phyloP scores from a whole-genome alignment of 2,888 invertebrate genomes.

The Notodonta dromedarius region DNA sequence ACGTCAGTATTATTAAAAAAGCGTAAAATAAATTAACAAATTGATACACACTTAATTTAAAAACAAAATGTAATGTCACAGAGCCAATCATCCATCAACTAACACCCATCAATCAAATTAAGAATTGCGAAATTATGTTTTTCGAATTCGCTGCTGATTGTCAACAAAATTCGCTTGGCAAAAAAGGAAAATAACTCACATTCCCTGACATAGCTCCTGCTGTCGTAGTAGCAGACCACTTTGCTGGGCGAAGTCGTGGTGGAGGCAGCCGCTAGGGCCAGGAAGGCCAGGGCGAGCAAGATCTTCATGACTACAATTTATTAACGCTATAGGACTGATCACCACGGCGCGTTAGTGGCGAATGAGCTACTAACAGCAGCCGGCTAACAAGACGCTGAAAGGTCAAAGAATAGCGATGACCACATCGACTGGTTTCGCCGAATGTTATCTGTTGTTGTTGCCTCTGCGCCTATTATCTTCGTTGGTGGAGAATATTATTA shows the following conservation, averaged over 20 bases:
- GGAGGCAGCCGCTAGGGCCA: constrained; percentile 63
- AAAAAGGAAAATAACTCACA: constrained; percentile 78
- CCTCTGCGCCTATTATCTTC: constrained; percentile 3
- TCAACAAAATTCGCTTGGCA: constrained; percentile 49
- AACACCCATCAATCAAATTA: constrained; percentile 12
- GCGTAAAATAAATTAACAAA: too few relatives aligned
- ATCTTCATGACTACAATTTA: constrained; percentile 56
- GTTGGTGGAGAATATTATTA: neutral
- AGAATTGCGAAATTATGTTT: constrained; percentile 29
- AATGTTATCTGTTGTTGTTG: constrained; percentile 53
- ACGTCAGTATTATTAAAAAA: too few relatives aligned
- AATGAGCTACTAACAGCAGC: constrained; percentile 55
- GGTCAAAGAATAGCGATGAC: constrained; percentile 66
- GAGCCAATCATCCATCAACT: too few relatives aligned
- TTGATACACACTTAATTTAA: too few relatives aligned
- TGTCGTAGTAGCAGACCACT: constrained; percentile 90
- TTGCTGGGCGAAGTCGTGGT: constrained; percentile 78
- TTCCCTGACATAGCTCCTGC: constrained; percentile 87
- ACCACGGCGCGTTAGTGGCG: constrained; percentile 63
- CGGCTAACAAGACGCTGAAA: constrained; percentile 41
- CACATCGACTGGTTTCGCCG: constrained; percentile 49
- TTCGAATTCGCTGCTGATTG: constrained; percentile 15
- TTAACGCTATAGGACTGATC: constrained; percentile 55
- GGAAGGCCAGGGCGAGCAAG: constrained; percentile 55
- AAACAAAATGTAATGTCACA: too few relatives aligned